phyloP scores from a whole-genome alignment of 2,113 vertebrate genomes.

The Cnemophilus loriae region DNA sequence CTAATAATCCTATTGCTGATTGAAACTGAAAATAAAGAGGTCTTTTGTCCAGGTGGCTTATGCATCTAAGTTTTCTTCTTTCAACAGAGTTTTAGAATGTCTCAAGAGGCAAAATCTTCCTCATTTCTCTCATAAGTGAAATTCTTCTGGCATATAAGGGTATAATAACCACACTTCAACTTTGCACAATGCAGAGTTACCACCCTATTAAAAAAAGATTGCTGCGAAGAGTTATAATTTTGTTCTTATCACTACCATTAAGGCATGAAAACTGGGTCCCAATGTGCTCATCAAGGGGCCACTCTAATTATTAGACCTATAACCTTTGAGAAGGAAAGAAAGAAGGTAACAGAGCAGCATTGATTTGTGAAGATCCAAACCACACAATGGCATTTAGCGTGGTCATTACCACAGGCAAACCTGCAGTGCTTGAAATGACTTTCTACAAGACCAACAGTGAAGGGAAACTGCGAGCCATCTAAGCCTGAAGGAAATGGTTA shows the following conservation, averaged over 20 bases:
- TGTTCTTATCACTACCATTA: background rate
- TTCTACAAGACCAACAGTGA: background rate
- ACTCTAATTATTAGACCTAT: conserved; percentile 1
- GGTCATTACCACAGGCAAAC: background rate
- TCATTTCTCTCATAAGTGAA: background rate
- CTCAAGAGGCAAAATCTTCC: background rate
- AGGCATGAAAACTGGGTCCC: background rate
- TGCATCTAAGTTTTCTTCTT: background rate
- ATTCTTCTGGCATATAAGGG: background rate
- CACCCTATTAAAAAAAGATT: background rate
- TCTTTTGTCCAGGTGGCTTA: background rate
- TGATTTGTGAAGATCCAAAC: conserved; percentile 17
- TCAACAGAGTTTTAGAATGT: background rate
- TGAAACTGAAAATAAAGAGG: background rate
- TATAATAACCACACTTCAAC: background rate
- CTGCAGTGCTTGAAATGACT: background rate
- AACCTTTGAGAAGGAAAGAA: conserved; percentile 14
- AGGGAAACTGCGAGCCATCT: background rate
- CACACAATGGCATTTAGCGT: background rate
- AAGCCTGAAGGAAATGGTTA: background rate
- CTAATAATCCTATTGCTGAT: background rate
- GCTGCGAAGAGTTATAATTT: background rate
- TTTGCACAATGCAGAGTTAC: background rate
- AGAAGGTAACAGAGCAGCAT: background rate
- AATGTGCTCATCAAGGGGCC: background rate